Percentiles rank a stretch among this genome's conserved stretches.
Evolutionary conservation across 53 echinoderm and acorn worm species (phyloP).

Genomic region (Holothuria leucospilota): DNA sequence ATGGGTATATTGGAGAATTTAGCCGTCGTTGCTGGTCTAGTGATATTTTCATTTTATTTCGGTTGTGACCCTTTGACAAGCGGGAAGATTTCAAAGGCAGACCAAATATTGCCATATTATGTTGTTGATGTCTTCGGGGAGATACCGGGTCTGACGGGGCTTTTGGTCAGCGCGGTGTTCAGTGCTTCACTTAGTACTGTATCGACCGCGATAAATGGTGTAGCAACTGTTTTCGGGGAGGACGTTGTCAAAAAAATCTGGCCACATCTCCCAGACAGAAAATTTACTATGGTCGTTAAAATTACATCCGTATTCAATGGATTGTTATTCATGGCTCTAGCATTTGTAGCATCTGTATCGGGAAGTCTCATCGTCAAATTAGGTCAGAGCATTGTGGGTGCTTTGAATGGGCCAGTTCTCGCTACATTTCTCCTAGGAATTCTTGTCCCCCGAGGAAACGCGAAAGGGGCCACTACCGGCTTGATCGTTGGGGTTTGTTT

Average conservation of each 20-base stretch:
- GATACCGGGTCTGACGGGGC: background rate
- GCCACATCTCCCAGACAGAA: background rate
- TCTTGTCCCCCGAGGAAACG: background rate
- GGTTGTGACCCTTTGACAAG: constrained; percentile 15
- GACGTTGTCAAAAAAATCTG: constrained; percentile 13
- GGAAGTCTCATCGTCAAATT: background rate
- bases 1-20: background rate
- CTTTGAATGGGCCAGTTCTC: background rate
- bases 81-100: background rate
- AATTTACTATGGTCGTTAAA: constrained; percentile 5
- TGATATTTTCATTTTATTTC: constrained; percentile 4
- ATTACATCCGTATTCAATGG: constrained; percentile 1
- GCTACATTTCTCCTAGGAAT: constrained; percentile 10
- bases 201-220: constrained; percentile 24
- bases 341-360: background rate
- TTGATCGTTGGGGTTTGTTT: background rate
- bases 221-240: background rate
- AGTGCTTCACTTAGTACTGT: constrained; percentile 34
- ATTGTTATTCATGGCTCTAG: constrained; percentile 3
- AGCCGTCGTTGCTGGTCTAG: background rate
- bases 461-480: constrained; percentile 17
- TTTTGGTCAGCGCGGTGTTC: background rate
- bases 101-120: constrained; percentile 34
- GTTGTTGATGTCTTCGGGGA: background rate
- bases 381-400: constrained; percentile 1